Conservation (phyloP, 1,140 invertebrate genomes). For the Planococcus citri region DNA sequence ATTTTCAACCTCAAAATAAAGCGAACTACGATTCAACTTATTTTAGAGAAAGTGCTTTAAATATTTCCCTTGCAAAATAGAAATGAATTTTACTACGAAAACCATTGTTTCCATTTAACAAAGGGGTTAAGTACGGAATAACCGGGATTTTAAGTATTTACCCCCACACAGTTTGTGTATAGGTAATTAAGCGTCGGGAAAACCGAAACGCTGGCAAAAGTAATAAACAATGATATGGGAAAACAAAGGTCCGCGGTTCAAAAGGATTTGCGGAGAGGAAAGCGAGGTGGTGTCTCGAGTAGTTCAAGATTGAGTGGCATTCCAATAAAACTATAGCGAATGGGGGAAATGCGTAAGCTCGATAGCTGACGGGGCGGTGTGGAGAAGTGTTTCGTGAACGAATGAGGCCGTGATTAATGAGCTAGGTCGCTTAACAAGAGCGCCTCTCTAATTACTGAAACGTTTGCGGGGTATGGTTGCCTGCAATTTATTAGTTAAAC, state of each 20-base stretch:
- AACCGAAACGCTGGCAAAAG: not conserved
- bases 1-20: conserved; percentile 8
- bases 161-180: conserved; percentile 13
- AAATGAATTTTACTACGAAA: not conserved
- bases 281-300: conserved; percentile 8
- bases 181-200: conserved; percentile 15
- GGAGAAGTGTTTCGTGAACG: conserved; percentile 1
- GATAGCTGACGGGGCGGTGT: not conserved
- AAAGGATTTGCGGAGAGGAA: not conserved
- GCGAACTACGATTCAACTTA: not conserved
- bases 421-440: conserved; percentile 19
- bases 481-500: conserved; percentile 4
- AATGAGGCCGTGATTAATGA: conserved; percentile 22
- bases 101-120: conserved; percentile 7
- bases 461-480: not conserved
- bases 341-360: conserved; percentile 10
- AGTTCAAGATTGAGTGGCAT: conserved; percentile 16
- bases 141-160: conserved; percentile 7
- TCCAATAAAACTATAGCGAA: conserved; percentile 14
- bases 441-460: conserved; percentile 18
- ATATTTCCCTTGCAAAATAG: not conserved
- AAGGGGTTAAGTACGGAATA: conserved; percentile 2
- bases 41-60: not conserved
- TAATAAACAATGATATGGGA: conserved; percentile 14
- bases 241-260: conserved; percentile 8